Evolutionary conservation across 2,888 invertebrate species (phyloP), one percentile per base, ranked within the genome.

Genomic region (Anaspis maculata): DNA sequence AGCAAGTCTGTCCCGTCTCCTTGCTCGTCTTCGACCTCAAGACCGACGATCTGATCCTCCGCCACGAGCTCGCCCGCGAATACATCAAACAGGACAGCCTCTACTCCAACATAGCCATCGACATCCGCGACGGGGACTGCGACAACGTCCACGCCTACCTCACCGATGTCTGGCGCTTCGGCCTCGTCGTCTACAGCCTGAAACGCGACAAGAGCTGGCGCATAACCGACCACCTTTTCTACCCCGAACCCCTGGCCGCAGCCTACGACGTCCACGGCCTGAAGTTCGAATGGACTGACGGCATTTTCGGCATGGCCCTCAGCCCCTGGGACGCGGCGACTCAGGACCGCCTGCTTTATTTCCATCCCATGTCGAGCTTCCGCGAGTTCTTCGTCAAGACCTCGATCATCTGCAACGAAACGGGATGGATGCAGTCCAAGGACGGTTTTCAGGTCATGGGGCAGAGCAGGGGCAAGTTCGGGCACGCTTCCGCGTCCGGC

Each of bases 221-320:
- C 56, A 58, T 88, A 46, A 72, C 76, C 60, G 67, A 84, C 67
- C 76, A 83, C 59, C 70, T 69, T 21, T 88, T 77, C 66, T 77
- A 70, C 52, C 83, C 83, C 0, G 83, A 83, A 49, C 84, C 84
- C 0, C 52, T 83, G 1, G 79, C 83, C 1, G 74, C 84, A 1
- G 77, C 80, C 48, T 88, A 79, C 52, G 77, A 79, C 35, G 64
- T 87, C 1, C 81, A 83, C 41, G 83, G 80, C 2, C 53, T 85
- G 0, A 79, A 80, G 42, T 88, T 86, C 53, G 81, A 85, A 52
- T 88, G 86, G 87, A 70, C 81, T 4, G 87, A 87, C 53, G 87
- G 87, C 0, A 72, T 87, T 13, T 85, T 87, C 52, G 84, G 84
- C 0, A 62, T 85, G 45, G 76, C 84, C 0, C 54, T 85, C 25